phyloP scores from a whole-genome alignment of 35 echinoderm and acorn worm genomes.

The Eucidaris tribuloides region DNA sequence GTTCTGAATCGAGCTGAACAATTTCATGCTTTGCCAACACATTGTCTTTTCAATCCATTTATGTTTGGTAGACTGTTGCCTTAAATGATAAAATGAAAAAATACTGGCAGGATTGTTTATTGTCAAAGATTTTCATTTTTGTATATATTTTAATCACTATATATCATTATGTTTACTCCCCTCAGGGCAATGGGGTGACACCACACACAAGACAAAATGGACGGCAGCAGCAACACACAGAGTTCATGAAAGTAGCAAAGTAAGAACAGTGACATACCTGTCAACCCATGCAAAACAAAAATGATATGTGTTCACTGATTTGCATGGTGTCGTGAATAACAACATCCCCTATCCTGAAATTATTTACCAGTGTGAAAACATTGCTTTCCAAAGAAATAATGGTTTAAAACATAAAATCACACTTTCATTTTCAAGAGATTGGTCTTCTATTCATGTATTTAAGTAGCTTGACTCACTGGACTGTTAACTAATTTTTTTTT shows the following conservation, averaged over 20 bases:
- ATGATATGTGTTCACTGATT: too few relatives aligned
- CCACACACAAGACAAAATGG: conserved; percentile 22
- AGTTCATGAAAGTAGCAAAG: conserved; percentile 95
- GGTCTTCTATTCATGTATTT: too few relatives aligned
- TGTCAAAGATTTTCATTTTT: too few relatives aligned
- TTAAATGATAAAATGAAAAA: too few relatives aligned
- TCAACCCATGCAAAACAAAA: too few relatives aligned
- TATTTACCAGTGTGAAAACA: neutral
- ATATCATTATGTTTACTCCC: neutral
- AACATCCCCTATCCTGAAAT: neutral
- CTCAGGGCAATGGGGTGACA: conserved; percentile 90
- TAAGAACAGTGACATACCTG: conserved; percentile 34
- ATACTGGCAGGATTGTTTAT: neutral
- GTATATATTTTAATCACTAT: neutral
- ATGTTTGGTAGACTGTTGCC: too few relatives aligned
- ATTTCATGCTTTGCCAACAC: too few relatives aligned
- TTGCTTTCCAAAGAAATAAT: neutral
- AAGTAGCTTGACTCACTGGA: too few relatives aligned
- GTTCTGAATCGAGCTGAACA: too few relatives aligned
- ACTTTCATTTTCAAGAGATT: neutral
- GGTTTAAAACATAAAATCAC: neutral
- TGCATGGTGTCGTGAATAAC: too few relatives aligned
- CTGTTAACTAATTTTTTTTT: too few relatives aligned
- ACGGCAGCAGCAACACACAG: conserved; percentile 78
- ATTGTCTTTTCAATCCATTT: too few relatives aligned